Evolutionary conservation across 2,888 invertebrate genomes (phyloP).

Genomic region (Ormyrus labotus): DNA sequence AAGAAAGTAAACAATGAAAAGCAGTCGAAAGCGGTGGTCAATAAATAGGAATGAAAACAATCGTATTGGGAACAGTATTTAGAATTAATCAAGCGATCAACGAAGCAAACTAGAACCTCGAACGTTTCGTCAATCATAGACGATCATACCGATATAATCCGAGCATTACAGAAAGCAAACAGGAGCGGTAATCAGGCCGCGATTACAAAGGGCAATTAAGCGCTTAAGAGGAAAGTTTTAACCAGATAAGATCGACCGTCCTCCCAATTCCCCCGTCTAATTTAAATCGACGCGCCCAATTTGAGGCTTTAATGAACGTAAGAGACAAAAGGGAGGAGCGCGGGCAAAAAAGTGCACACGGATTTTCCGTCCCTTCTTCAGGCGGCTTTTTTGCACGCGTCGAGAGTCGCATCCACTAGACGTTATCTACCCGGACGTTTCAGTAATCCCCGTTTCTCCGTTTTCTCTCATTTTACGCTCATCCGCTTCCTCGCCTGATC

Average conservation of each 20-base stretch:
- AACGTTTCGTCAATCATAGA: too few relatives aligned
- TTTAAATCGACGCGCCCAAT: slow-evolving; percentile 7
- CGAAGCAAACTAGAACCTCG: too few relatives aligned
- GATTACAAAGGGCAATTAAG: slow-evolving; percentile 23
- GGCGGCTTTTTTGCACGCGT: background rate
- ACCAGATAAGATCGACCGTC: background rate
- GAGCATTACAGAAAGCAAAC: slow-evolving; percentile 2
- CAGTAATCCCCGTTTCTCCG: slow-evolving; percentile 19
- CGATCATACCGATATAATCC: background rate
- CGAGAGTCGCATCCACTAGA: too few relatives aligned
- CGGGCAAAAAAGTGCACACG: background rate
- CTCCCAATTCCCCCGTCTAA: background rate
- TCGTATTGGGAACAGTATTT: too few relatives aligned
- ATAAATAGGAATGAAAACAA: too few relatives aligned
- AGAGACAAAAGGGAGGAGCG: background rate
- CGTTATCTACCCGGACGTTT: slow-evolving; percentile 16
- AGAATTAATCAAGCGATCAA: too few relatives aligned
- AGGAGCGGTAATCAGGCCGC: background rate
- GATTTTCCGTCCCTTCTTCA: background rate
- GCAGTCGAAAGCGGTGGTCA: too few relatives aligned
- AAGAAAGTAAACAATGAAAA: too few relatives aligned
- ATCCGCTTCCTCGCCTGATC: slow-evolving; percentile 6
- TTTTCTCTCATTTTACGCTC: slow-evolving; percentile 9
- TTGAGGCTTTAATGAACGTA: background rate
- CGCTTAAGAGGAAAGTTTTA: slow-evolving; percentile 1